Base-by-base conservation (phyloP, 2,113 vertebrate genomes). In the Neopipo cinnamomea region DNA sequence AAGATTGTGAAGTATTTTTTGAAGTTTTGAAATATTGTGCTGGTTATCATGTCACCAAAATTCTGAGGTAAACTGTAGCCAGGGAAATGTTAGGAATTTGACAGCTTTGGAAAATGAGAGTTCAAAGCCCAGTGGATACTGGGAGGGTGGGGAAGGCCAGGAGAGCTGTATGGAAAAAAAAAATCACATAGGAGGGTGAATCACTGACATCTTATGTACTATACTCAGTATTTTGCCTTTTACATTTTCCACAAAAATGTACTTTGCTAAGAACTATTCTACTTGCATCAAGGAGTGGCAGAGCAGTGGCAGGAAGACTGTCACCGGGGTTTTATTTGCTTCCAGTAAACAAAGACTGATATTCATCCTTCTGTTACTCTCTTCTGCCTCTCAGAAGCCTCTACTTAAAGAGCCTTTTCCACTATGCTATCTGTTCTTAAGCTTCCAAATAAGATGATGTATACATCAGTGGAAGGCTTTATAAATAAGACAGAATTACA, bases 141-240 rank as follows among this genome's bases (percentile, higher is more conserved):
- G 17, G 30, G 8, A 3, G 1, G 6, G 5, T 6, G 6, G 5
- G 35, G 14, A 23, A 5, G 14, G n/a, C 9, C 58, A 59, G 15
- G 35, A 61, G 9, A 49, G 13, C 21, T 56, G 15, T 31, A 52
- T 35, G 47, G 11, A 10, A 33, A 78, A 75, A 70, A 73, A 49
- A 41, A 58, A 5, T 23, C 20, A 31, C 20, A 28, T 25, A 31
- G 46, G 59, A 68, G 52, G 41, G 33, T 50, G 37, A 94, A 85
- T 81, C 30, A 52, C 39, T 41, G 70, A 33, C 18, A 50, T 68
- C 67, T 73, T 62, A 52, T n/a, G 14, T 50, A 23, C 19, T 75
- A 1, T 42, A 39, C 8, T 46, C 52, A 37, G 8, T 50, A 50
- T 75, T 75, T 55, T 39, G 39, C 9, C 50, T 59, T 91, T 59